Conservation (phyloP, 2,888 invertebrate species). For the Drosophila lutescens region DNA sequence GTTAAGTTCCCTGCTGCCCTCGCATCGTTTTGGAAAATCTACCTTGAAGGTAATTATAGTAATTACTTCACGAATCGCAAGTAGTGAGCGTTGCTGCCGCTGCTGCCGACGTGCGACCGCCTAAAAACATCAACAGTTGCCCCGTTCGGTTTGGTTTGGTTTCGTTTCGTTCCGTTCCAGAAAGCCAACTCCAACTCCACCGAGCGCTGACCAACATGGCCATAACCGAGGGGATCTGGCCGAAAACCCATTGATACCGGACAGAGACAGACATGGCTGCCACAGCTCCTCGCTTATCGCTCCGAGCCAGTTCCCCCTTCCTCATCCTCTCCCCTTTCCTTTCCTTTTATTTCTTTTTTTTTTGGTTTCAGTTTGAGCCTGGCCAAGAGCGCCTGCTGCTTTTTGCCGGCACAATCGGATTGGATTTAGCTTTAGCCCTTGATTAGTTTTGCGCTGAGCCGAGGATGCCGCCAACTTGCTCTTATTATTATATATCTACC, state of each 20-base stretch:
- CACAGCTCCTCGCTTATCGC: slow-evolving; percentile 60
- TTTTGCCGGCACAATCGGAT: slow-evolving; percentile 73
- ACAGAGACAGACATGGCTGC: slow-evolving; percentile 49
- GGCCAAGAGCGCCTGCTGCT: slow-evolving; percentile 67
- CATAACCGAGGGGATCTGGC: slow-evolving; percentile 39
- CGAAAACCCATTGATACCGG: slow-evolving; percentile 75
- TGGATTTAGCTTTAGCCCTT: slow-evolving; percentile 83
- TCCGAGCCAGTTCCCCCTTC: slow-evolving; percentile 15
- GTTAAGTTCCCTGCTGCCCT: slow-evolving; percentile 39
- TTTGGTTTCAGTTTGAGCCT: slow-evolving; percentile 17
- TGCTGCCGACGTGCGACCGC: slow-evolving; percentile 81
- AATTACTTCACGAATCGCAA: slow-evolving; percentile 84
- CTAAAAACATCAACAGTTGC: slow-evolving; percentile 82
- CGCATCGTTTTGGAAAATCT: slow-evolving; percentile 83
- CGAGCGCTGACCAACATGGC: slow-evolving; percentile 59
- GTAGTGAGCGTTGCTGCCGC: slow-evolving; percentile 70
- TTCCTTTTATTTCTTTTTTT: slow-evolving; percentile 4
- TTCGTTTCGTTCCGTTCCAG: slow-evolving; percentile 40
- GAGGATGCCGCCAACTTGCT: slow-evolving; percentile 71
- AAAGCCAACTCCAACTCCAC: slow-evolving; percentile 28
- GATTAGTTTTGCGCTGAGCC: slow-evolving; percentile 82
- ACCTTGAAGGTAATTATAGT: slow-evolving; percentile 84
- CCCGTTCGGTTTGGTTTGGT: slow-evolving; percentile 24
- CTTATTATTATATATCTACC: slow-evolving; percentile 69
- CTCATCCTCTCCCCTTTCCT: neutral